Evolutionary conservation across 2,888 invertebrate species (phyloP).

Genomic region (Linnaemya tessellans): DNA sequence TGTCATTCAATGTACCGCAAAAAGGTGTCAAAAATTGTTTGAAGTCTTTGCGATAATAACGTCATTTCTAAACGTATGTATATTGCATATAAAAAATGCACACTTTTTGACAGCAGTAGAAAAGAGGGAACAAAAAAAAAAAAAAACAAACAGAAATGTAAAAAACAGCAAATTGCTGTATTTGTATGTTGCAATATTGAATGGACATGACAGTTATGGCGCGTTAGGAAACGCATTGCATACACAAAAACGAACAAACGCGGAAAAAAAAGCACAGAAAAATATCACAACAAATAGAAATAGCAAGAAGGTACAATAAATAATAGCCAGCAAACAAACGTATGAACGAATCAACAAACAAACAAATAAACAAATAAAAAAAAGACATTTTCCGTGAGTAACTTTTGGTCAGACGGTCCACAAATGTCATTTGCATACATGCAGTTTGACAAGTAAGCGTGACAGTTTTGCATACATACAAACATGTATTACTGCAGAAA

Average conservation of each 20-base stretch:
- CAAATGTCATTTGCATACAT: constrained; percentile 73
- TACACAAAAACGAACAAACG: constrained; percentile 23
- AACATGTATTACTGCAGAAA: constrained; percentile 23
- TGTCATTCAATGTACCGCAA: constrained; percentile 70
- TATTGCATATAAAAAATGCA: constrained; percentile 58
- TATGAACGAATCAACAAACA: constrained; percentile 13
- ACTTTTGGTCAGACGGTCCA: constrained; percentile 72
- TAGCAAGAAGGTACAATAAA: constrained; percentile 67
- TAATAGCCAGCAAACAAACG: constrained; percentile 42
- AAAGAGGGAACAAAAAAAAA: constrained; percentile 50
- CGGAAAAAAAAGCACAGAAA: constrained; percentile 29
- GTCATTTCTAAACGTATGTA: constrained; percentile 71
- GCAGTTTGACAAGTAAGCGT: constrained; percentile 73
- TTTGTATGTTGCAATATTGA: constrained; percentile 77
- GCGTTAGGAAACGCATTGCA: constrained; percentile 72
- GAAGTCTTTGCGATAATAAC: constrained; percentile 73
- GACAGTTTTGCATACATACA: constrained; percentile 72
- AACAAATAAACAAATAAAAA: constrained; percentile 14
- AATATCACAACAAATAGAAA: constrained; percentile 71
- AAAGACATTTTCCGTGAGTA: constrained; percentile 67
- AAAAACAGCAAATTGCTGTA: constrained; percentile 59
- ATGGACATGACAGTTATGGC: constrained; percentile 80
- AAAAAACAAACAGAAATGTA: background rate
- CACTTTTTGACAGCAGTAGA: constrained; percentile 68
- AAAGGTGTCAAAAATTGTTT: constrained; percentile 74